phyloP scores from a whole-genome alignment of 2,113 vertebrate species.

The Phylloscopus whistleri region DNA sequence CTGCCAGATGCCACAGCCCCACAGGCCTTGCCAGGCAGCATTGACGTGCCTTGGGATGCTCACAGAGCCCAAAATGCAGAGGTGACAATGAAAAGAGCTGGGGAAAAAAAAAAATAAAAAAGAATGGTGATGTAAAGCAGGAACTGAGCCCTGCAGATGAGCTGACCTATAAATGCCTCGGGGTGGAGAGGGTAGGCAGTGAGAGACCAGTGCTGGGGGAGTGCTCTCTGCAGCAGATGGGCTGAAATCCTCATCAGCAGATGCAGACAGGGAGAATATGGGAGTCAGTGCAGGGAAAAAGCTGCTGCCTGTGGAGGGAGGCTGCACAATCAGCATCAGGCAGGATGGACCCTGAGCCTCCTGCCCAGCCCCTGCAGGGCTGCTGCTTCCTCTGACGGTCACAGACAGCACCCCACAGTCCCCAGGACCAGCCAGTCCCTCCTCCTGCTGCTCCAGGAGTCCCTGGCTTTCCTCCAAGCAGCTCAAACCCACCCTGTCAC shows the following conservation, averaged over 20 bases:
- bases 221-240: neutral
- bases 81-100: neutral
- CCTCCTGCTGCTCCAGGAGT: neutral
- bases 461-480: neutral
- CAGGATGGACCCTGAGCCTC: neutral
- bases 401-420: neutral
- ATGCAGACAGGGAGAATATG: neutral
- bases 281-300: neutral
- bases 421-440: neutral
- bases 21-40: neutral
- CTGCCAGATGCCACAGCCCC: neutral
- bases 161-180: neutral
- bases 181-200: neutral
- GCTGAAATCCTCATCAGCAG: neutral
- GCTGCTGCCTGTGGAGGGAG: neutral
- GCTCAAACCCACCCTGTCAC: neutral
- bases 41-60: neutral
- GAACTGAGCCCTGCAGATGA: neutral
- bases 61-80: neutral
- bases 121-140: fast-evolving
- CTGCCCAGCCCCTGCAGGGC: neutral
- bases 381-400: neutral
- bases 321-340: neutral
- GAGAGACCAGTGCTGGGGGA: neutral
- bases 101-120: neutral